A percentile compares a stretch with the other conserved stretches of the same genome.
Evolutionary conservation across 2,797 vertebrate genomes (phyloP).

Genomic region (Sebastes matsubarae): DNA sequence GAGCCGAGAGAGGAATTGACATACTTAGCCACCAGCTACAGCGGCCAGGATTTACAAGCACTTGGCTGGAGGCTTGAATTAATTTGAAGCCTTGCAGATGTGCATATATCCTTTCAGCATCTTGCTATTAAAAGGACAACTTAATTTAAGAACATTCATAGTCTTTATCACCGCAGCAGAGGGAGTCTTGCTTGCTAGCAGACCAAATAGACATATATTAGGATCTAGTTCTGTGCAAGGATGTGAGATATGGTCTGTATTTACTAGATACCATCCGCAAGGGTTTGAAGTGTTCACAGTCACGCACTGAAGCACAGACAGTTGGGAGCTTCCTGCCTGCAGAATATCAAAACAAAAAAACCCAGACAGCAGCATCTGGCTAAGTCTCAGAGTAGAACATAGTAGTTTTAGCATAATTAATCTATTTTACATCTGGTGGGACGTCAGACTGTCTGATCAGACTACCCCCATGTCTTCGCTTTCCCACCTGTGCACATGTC

Average conservation of each 20-base stretch:
- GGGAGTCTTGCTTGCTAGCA: neutral
- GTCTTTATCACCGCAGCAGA: neutral
- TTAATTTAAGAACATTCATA: conserved; percentile 33
- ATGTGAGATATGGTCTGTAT: neutral
- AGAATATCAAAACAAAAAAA: conserved; percentile 30
- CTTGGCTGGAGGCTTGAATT: conserved; percentile 61
- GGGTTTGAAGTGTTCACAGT: conserved; percentile 30
- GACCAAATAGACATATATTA: conserved; percentile 22
- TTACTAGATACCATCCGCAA: neutral
- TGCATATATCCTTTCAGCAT: conserved; percentile 55
- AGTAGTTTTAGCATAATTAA: conserved; percentile 38
- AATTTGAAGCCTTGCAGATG: conserved; percentile 69
- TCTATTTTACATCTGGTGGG: conserved; percentile 49
- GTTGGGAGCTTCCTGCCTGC: conserved; percentile 13
- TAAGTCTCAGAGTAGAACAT: conserved; percentile 19
- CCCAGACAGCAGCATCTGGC: conserved; percentile 57
- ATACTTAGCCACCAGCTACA: conserved; percentile 55
- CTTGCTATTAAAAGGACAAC: conserved; percentile 38
- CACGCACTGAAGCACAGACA: conserved; percentile 5
- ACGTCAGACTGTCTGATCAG: conserved; percentile 3
- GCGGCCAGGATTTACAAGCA: conserved; percentile 62
- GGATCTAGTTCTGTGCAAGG: neutral
- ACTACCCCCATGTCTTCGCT: neutral
- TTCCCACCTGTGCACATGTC: neutral
- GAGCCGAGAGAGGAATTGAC: conserved; percentile 57